Base-by-base conservation (phyloP, 2,113 vertebrate genomes). In the Varanus komodoensis region DNA sequence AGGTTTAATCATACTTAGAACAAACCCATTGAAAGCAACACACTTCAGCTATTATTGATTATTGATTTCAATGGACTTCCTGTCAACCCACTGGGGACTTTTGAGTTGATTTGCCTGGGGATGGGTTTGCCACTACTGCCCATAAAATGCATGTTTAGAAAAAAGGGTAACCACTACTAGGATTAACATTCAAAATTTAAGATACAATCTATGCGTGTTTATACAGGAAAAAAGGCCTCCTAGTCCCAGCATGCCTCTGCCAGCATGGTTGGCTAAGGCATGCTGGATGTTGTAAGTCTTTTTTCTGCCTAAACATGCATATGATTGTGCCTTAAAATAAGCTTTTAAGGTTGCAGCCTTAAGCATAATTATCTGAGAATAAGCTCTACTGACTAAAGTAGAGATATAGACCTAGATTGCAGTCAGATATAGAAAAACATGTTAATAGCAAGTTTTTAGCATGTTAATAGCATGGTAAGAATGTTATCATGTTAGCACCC, bases 401-500 rank as follows among this genome's bases (percentile, higher is more conserved):
- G 57, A 6, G 2, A 38, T 48, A 50, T 9, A 52, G 52, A 48
- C 23, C 3, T 78, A 38, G 11, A 7, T 74, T 38, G 34, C n/a
- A 25, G 3, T 82, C n/a, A 83, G 64, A 83, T 44, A 44, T 44
- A 69, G 64, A 57, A 83, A 93, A 88, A 71, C 0, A 0, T 8
- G 3, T 11, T 82, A 68, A 77, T 85, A 87, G 12, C 0, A 15
- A 4, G 88, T 50, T 44, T 44, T 44, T 44, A 88, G 67, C 0
- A 0, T 8, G 3, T 11, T 82, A 68, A 77, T 85, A 87, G 12
- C 0, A 15, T 6, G 15, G 89, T 79, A 67, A 87, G 54, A 32
- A n/a, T 69, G 4, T 25, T 82, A 34, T 89, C 61, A 68, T 34
- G 1, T 0, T 0, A 23, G 5, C 81, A 77, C 0, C 38, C 1